A percentile compares a stretch with the other conserved stretches of the same genome.
Conservation (phyloP, 2,888 invertebrate species). For the Mesopsocus fuscifrons region DNA sequence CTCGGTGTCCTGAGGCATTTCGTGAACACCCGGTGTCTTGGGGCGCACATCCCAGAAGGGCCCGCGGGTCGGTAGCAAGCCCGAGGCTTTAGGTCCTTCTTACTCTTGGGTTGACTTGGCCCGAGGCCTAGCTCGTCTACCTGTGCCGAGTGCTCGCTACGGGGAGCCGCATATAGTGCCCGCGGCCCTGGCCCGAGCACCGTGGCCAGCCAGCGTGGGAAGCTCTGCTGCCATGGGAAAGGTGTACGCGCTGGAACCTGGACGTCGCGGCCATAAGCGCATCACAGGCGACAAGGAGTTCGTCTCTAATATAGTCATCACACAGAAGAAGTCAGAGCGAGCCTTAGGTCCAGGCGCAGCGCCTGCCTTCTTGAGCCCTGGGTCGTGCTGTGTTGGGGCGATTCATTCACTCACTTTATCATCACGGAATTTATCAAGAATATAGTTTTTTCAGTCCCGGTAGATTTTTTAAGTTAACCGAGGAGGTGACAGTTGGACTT, state of each 20-base stretch:
- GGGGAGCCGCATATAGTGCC: not conserved
- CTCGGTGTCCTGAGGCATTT: not conserved
- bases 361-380: not conserved
- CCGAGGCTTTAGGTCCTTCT: not conserved
- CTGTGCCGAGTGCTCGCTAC: conserved; percentile 3
- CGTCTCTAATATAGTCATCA: not conserved
- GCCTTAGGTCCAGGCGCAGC: not conserved
- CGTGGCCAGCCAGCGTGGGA: conserved; percentile 5
- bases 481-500: no score
- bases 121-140: conserved; percentile 9
- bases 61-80: not conserved
- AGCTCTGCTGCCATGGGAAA: conserved; percentile 8
- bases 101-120: conserved; percentile 2
- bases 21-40: not conserved
- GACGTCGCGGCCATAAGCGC: not conserved
- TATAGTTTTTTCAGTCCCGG: not conserved
- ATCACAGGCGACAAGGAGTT: not conserved
- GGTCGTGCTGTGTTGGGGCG: not conserved
- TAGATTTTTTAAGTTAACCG: not conserved
- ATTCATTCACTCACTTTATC: not conserved
- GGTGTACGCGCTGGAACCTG: conserved; percentile 9
- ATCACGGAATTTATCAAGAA: not conserved
- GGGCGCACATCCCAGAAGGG: not conserved
- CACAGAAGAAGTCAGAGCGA: not conserved
- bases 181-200: not conserved